Base-by-base conservation (phyloP, 2,113 vertebrate genomes). In the Ceyx margarethae region DNA sequence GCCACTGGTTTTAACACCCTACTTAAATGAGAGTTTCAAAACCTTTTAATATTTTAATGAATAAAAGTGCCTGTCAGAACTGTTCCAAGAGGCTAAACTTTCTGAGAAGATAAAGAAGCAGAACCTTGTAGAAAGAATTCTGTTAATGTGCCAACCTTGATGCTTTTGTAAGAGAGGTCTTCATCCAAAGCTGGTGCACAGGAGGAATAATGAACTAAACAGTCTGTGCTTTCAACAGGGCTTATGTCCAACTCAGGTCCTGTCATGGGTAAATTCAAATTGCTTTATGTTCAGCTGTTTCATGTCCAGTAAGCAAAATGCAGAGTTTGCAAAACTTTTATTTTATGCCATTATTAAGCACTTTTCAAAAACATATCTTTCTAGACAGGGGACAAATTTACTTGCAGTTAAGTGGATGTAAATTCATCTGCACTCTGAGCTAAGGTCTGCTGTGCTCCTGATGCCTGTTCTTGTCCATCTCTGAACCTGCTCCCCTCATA, bases 71-170 rank as follows among this genome's bases (percentile, higher is more conserved):
- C 19, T 46, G 66, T 53, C 56, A 91, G 72, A 93, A 23, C 18
- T 48, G 23, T 78, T 71, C 33, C 43, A 85, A 73, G 40, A 89
- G 54, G 43, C 29, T 83, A 61, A 1, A 4, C 50, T 86, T 94
- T 93, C 83, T 94, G 82, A 93, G 56, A 93, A 67, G 43, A 66
- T 94, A 73, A 95, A 85, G 91, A 94, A 95, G 94, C 42, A 57
- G 42, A 31, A 93, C 33, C 68, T 95, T 61, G 53, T 91, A 60
- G 85, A 94, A 81, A 82, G 62, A 16, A 60, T 81, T 87, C 72
- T 71, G 15, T 46, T 69, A 46, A n/a, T 74, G 60, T 85, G 37
- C 14, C 26, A 69, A n/a, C 51, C 43, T 16, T 13, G 11, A 60
- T 62, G 37, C 23, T 81, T 89, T 58, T 87, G 82, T 80, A 91